phyloP scores from a whole-genome alignment of 2,888 invertebrate species.

The Xestia c-nigrum region DNA sequence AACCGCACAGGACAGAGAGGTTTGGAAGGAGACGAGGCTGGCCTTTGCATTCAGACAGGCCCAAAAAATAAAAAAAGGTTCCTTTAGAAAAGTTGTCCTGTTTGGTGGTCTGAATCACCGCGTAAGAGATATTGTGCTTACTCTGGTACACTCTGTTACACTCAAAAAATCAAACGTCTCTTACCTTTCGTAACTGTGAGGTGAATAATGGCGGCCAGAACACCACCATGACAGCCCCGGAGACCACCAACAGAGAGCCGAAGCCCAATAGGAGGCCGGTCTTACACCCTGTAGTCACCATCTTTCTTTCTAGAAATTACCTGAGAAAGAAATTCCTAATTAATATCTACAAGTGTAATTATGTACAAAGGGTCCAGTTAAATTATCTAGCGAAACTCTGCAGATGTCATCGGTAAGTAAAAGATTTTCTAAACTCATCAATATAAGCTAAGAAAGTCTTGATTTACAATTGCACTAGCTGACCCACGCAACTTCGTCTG shows the following conservation, averaged over 20 bases:
- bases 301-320: constrained; percentile 68
- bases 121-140: background rate
- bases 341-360: background rate
- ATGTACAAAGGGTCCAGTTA: background rate
- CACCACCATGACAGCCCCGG: constrained; percentile 82
- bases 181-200: constrained; percentile 80
- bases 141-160: background rate
- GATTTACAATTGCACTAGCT: no score
- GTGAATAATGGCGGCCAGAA: constrained; percentile 85
- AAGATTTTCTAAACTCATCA: background rate
- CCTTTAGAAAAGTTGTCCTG: background rate
- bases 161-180: constrained; percentile 37
- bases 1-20: no score
- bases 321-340: constrained; percentile 53
- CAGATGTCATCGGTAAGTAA: background rate
- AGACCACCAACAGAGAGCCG: constrained; percentile 80
- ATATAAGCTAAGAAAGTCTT: no score
- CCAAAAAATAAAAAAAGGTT: no score
- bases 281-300: constrained; percentile 78
- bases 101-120: background rate
- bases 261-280: constrained; percentile 83
- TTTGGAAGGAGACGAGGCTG: no score
- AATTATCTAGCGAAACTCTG: background rate
- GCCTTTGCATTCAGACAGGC: no score
- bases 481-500: no score